phyloP scores from a whole-genome alignment of 2,113 vertebrate species.

The Varanus komodoensis region DNA sequence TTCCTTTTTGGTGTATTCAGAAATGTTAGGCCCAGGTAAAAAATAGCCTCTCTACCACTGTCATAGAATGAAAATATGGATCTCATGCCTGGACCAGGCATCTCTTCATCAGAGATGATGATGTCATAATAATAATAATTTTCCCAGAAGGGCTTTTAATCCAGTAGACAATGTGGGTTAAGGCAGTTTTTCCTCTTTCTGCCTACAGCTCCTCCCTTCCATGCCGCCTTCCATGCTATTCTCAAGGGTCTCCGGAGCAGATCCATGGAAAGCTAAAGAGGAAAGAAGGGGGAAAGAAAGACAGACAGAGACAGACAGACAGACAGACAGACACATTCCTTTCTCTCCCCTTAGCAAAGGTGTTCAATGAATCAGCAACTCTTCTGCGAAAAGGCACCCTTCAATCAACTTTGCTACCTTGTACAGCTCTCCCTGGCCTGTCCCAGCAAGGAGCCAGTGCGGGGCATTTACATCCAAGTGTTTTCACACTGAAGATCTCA shows the following conservation, averaged over 20 bases:
- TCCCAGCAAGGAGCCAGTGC: no score
- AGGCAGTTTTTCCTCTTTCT: not conserved
- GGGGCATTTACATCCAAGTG: not conserved
- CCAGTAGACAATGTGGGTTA: no score
- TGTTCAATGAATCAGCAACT: not conserved
- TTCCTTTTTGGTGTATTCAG: not conserved
- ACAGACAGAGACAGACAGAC: not conserved
- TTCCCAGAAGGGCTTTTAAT: no score
- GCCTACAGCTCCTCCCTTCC: not conserved
- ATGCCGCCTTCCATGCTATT: not conserved
- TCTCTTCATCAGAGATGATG: not conserved
- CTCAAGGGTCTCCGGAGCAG: not conserved
- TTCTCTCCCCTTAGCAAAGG: not conserved
- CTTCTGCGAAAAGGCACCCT: not conserved
- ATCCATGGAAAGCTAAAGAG: not conserved
- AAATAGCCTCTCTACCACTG: not conserved
- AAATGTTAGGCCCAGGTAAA: not conserved
- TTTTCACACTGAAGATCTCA: not conserved
- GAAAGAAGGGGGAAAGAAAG: not conserved
- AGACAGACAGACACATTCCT: not conserved
- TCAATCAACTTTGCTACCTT: not conserved
- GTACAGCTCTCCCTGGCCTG: not conserved
- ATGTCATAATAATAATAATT: no score
- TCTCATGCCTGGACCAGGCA: not conserved
- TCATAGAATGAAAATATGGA: not conserved